phyloP scores from a whole-genome alignment of 2,113 vertebrate species.

The Melanostigma gelatinosum region DNA sequence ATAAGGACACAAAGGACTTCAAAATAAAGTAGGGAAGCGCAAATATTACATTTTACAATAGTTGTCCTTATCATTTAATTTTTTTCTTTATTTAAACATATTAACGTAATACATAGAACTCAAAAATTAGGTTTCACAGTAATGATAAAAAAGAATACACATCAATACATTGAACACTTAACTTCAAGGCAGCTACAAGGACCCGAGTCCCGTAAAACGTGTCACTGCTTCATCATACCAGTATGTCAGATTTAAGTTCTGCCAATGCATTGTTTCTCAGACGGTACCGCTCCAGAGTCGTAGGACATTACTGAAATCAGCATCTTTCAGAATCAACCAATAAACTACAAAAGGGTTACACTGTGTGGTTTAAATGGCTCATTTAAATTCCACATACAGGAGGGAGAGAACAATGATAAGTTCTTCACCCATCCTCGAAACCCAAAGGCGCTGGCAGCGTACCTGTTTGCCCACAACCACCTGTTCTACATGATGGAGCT shows the following conservation, averaged over 20 bases:
- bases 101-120: too few species aligned
- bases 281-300: neutral
- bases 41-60: too few species aligned
- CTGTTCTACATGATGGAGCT: slow-evolving; percentile 98
- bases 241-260: neutral
- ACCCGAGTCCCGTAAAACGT: neutral
- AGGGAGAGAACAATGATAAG: slow-evolving; percentile 98
- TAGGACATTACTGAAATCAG: neutral
- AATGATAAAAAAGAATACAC: too few species aligned
- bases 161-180: too few species aligned
- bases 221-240: neutral
- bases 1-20: neutral
- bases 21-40: neutral
- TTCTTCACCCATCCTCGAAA: slow-evolving; percentile 97
- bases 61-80: too few species aligned
- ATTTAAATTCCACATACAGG: slow-evolving; percentile 80
- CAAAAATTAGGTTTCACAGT: too few species aligned
- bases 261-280: neutral
- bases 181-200: too few species aligned
- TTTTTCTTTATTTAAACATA: too few species aligned
- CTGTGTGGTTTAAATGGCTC: neutral
- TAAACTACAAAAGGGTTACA: neutral
- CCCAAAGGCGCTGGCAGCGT: slow-evolving; percentile 91
- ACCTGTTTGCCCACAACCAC: slow-evolving; percentile 98
- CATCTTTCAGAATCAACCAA: neutral